Evolutionary conservation across 2,113 vertebrate species (phyloP), one percentile per base, ranked within the genome.

Genomic region (Amphiprion ocellaris): DNA sequence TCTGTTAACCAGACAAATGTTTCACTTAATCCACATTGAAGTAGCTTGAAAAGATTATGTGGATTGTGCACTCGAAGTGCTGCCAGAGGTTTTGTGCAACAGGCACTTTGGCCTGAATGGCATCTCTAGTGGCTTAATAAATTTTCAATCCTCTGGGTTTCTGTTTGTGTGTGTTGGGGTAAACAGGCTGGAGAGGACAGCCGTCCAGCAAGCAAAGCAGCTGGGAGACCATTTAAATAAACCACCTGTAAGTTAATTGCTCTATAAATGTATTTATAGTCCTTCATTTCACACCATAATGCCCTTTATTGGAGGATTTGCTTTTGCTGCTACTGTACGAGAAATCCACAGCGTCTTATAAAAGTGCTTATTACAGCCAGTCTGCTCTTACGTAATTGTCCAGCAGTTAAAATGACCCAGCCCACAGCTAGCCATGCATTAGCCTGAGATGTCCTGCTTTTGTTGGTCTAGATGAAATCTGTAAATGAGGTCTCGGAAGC

Each of bases 391-490:
- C 5, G 14, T 80, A 85, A 85, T n/a, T 17, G 66, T 65, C 26
- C 66, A 12, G 54, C 47, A 6, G 71, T 21, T 15, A 65, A 54
- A 81, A 46, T 37, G 58, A 60, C 72, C 69, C 28, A 1, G 47
- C 66, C 59, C 52, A 10, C 19, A 74, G 55, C 60, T 12, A 47
- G 61, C 49, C 75, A 5, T 15, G n/a, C 61, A 37, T 69, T 77
- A 58, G 69, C 82, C 88, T 77, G 63, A 68, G 61, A 78, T 81
- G 69, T 37, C 63, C 67, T 2, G 19, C 6, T 39, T 65, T 19
- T 52, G 74, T 83, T 79, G 65, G 86, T 85, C 61, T 21, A 78
- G 90, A 93, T 94, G 56, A 8, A 85, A 92, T 94, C 90, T 55
- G 69, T 50, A 49, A 74, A 87, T 64, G 60, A 90, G 79, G 79